Evolutionary conservation across 2,113 vertebrate species (phyloP).

Genomic region (Tragelaphus imberbis): DNA sequence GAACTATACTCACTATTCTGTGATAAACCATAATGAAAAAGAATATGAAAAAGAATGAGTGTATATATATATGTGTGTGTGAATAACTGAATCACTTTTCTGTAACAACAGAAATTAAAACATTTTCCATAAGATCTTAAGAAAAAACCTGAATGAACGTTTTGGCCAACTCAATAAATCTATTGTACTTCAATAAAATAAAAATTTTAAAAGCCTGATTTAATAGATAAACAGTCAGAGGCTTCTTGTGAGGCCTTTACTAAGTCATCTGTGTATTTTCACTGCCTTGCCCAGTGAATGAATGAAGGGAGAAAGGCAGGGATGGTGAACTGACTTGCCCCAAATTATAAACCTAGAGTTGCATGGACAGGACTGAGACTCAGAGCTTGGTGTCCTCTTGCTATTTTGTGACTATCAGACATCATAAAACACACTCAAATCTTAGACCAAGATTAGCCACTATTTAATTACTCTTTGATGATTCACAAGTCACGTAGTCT

Average conservation of each 20-base stretch:
- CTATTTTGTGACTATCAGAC: background rate
- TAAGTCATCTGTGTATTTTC: background rate
- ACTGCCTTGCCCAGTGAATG: background rate
- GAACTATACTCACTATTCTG: background rate
- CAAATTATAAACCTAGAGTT: background rate
- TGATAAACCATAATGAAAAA: background rate
- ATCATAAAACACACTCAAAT: background rate
- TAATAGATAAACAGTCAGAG: background rate
- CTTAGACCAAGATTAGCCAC: background rate
- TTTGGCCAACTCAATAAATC: background rate
- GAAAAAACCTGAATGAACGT: background rate
- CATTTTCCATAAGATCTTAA: background rate
- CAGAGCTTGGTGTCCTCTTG: background rate
- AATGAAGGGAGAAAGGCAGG: background rate
- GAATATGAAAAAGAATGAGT: background rate
- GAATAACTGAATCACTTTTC: background rate
- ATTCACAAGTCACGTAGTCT: background rate
- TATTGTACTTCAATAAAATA: background rate
- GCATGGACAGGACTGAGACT: background rate
- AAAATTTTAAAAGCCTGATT: background rate
- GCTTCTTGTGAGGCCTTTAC: background rate
- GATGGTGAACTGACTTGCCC: background rate
- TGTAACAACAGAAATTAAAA: background rate
- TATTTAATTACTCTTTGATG: slow-evolving; percentile 17
- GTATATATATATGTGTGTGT: background rate